Evolutionary conservation across 1,140 invertebrate genomes (phyloP), one percentile per base, ranked within the genome.

Genomic region (Globodera ellingtonae): DNA sequence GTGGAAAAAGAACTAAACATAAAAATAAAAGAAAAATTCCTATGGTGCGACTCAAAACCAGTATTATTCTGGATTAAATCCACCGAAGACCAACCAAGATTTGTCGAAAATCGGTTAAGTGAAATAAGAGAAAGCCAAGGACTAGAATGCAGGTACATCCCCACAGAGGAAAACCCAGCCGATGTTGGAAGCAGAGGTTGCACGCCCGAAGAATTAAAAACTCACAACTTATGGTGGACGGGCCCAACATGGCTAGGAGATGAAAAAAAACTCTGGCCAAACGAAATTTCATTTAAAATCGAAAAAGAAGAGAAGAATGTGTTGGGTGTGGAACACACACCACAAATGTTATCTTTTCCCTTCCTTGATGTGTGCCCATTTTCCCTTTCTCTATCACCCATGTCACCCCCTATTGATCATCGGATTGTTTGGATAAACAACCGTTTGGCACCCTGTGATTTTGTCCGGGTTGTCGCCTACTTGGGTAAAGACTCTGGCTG

Each of bases 31-130:
- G 0, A 71, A 71, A 18, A 71, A 18, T 71, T 46, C 6, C n/a
- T 71, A 5, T 71, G 69, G 69, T 71, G 69, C n/a, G 69, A 71
- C 5, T 71, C 69, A 44, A 71, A 71, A n/a, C 69, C 69, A 46
- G 69, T 71, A 15, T 71, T 71, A 21, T 18, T 4, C n/a, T 71
- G 69, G 69, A 21, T 71, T 4, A 71, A 71, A 18, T 44, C 10
- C 13, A 71, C 13, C 13, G 15, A 71, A 15, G 48, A 71, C 44
- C 44, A 48, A 3, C 44, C 44, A n/a, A 71, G 48, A 71, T 71
- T 71, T 50, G 48, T 50, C 10, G 48, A 6, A 10, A 50, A 50
- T 50, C 6, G 48, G 10, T 50, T 50, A 50, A 18, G 13, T 15
- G 69, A 71, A 71, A 21, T 71, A 4, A 13, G n/a, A 21, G 48